Evolutionary conservation across 2,113 vertebrate genomes (phyloP).

Genomic region (Urocynchramus pylzowi): DNA sequence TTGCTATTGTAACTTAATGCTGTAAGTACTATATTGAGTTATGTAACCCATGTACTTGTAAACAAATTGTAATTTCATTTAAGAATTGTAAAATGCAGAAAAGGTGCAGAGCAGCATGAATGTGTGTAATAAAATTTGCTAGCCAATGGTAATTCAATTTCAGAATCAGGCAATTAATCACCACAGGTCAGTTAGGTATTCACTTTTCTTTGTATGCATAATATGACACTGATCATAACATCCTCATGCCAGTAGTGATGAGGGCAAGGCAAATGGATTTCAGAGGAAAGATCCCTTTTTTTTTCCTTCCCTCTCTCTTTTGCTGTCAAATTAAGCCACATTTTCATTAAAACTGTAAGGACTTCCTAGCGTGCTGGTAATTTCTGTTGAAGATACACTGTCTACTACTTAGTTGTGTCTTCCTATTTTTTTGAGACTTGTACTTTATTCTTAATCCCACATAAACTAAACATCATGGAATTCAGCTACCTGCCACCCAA

Average conservation of each 20-base stretch:
- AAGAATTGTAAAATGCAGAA: not conserved
- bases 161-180: conserved; percentile 1
- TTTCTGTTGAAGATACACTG: not conserved
- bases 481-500: too few relatives aligned
- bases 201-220: not conserved
- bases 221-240: not conserved
- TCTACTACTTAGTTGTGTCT: not conserved
- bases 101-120: not conserved
- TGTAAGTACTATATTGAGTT: not conserved
- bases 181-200: not conserved
- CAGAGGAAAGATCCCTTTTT: not conserved
- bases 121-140: not conserved
- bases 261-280: not conserved
- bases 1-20: not conserved
- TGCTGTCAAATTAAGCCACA: not conserved
- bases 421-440: not conserved
- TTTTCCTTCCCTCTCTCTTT: not conserved
- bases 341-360: not conserved
- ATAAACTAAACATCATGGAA: not conserved
- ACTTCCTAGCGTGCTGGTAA: not conserved
- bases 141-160: not conserved
- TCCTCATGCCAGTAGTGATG: not conserved
- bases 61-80: not conserved
- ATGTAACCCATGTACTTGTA: not conserved
- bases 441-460: not conserved